Conservation (phyloP, 2,797 vertebrate species). For the Percopsis omiscomaycus region DNA sequence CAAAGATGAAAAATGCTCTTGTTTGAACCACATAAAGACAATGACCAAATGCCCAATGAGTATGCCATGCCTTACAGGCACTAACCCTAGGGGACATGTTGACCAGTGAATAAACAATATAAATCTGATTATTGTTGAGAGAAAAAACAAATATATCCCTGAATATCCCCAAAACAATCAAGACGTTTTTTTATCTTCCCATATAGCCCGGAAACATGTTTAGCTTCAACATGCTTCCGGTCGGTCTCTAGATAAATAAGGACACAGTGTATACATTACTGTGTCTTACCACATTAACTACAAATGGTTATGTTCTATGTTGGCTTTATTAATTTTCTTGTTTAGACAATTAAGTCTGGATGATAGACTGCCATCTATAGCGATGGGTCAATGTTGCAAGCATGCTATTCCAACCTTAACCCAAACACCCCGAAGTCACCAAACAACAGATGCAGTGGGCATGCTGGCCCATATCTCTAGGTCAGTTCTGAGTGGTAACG, state of each 20-base stretch:
- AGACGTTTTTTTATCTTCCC: no score
- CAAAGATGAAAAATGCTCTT: not conserved
- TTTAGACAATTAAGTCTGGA: not conserved
- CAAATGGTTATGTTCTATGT: not conserved
- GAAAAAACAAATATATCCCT: no score
- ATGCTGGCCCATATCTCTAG: no score
- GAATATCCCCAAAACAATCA: no score
- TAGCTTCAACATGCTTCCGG: not conserved
- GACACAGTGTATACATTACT: not conserved
- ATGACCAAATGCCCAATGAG: not conserved
- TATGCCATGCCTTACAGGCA: no score
- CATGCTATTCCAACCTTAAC: not conserved
- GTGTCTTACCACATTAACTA: not conserved
- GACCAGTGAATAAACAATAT: no score
- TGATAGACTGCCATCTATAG: no score
- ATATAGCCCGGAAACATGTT: no score
- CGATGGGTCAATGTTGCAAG: not conserved
- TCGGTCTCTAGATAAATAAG: slow-evolving; percentile 3
- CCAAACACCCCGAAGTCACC: not conserved
- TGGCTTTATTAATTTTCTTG: slow-evolving; percentile 1
- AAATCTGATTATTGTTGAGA: no score
- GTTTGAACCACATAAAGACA: not conserved
- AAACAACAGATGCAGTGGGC: no score
- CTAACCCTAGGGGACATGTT: no score
- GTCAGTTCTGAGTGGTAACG: slow-evolving; percentile 25